phyloP scores from a whole-genome alignment of 30 jellyfish, hydroid and myxozoan species.

The Clytia hemisphaerica region DNA sequence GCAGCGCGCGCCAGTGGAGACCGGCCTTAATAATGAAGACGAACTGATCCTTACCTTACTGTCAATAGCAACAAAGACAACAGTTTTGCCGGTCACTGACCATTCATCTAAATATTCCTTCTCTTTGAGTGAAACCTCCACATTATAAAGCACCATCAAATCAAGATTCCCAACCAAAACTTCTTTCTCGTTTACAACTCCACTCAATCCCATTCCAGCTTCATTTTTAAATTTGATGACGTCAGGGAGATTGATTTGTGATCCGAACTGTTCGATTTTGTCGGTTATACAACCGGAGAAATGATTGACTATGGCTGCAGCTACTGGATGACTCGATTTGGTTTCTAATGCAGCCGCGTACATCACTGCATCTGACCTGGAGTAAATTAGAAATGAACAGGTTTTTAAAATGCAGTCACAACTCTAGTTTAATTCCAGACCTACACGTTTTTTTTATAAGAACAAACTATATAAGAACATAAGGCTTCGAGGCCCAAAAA shows the following conservation, averaged over 20 bases:
- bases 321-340: constrained; percentile 92
- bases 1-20: too few relatives aligned
- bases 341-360: constrained; percentile 75
- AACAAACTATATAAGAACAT: too few relatives aligned
- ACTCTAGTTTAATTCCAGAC: too few relatives aligned
- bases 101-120: constrained; percentile 23
- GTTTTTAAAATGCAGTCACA: too few relatives aligned
- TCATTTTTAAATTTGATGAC: constrained; percentile 48
- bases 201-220: constrained; percentile 69
- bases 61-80: constrained; percentile 69
- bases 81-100: constrained; percentile 61
- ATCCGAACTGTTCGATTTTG: constrained; percentile 54
- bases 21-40: too few relatives aligned
- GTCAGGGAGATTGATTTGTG: constrained; percentile 75
- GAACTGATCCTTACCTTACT: constrained; percentile 35
- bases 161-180: constrained; percentile 72
- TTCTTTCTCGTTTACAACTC: constrained; percentile 30
- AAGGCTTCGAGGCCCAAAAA: too few relatives aligned
- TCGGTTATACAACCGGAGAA: constrained; percentile 88
- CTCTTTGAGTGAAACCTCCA: constrained; percentile 17
- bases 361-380: constrained; percentile 45
- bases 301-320: constrained; percentile 77
- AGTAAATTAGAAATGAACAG: too few relatives aligned
- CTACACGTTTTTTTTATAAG: too few relatives aligned
- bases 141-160: constrained; percentile 31